phyloP scores from a whole-genome alignment of 2,113 vertebrate genomes.

The Nothocercus nigrocapillus region DNA sequence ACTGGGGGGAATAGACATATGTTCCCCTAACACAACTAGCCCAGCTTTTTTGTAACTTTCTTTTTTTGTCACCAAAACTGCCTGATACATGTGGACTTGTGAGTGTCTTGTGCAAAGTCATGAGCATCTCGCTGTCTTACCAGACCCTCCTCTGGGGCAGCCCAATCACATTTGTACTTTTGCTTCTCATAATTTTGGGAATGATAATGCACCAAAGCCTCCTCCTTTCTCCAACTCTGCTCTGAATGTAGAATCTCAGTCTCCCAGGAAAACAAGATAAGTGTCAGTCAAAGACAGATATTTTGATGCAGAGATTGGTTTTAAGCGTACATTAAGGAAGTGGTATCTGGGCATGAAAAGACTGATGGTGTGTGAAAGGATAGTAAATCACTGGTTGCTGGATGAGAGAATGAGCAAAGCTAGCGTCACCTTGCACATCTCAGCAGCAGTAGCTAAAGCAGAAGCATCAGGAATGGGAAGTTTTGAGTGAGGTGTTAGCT shows the following conservation, averaged over 20 bases:
- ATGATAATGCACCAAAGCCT: not conserved
- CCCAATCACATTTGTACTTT: not conserved
- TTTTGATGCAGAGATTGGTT: not conserved
- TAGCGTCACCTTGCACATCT: not conserved
- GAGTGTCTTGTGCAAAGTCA: not conserved
- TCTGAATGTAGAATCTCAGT: not conserved
- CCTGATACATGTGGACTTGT: not conserved
- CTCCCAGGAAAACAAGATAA: not conserved
- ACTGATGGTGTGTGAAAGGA: not conserved
- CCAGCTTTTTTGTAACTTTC: not conserved
- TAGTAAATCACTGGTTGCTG: not conserved
- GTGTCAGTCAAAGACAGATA: not conserved
- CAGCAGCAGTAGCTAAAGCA: not conserved
- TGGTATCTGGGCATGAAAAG: not conserved
- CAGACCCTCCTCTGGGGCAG: not conserved
- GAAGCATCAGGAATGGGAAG: fast-evolving
- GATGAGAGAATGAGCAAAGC: not conserved
- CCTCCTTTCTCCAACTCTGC: not conserved
- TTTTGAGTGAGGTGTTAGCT: fast-evolving
- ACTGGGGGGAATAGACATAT: not conserved
- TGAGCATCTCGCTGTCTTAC: not conserved
- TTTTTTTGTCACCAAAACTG: not conserved
- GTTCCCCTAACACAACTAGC: not conserved
- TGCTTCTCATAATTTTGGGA: not conserved
- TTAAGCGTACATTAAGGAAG: not conserved